phyloP scores from a whole-genome alignment of 2,113 vertebrate genomes.

The Pelecanus crispus region DNA sequence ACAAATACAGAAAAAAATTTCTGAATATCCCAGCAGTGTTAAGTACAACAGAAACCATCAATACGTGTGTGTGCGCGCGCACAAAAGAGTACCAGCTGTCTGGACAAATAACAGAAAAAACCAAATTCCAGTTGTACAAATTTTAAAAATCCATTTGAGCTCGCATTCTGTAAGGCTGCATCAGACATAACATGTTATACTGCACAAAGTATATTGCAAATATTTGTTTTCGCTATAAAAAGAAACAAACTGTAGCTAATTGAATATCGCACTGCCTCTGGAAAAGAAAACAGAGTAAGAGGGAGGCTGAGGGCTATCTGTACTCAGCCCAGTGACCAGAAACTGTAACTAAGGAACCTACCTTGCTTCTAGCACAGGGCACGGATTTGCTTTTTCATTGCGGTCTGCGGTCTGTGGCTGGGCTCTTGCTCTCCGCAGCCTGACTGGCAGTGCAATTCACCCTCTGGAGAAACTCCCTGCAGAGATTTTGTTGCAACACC shows the following conservation, averaged over 20 bases:
- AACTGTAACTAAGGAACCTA: not conserved
- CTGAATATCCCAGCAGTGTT: not conserved
- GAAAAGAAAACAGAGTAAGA: not conserved
- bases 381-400: not conserved
- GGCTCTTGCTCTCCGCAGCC: not conserved
- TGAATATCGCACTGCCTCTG: not conserved
- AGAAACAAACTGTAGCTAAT: not conserved
- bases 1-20: not conserved
- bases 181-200: not conserved
- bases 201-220: not conserved
- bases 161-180: not conserved
- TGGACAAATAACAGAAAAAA: not conserved
- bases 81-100: too few relatives aligned
- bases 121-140: not conserved
- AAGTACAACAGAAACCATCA: not conserved
- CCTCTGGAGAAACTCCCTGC: not conserved
- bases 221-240: not conserved
- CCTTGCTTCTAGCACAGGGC: not conserved
- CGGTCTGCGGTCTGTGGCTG: not conserved
- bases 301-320: not conserved
- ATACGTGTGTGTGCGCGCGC: too few relatives aligned
- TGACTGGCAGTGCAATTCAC: not conserved
- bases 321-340: not conserved
- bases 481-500: not conserved
- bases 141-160: not conserved